phyloP scores from a whole-genome alignment of 1,140 invertebrate species.

The Calephelis nemesis region DNA sequence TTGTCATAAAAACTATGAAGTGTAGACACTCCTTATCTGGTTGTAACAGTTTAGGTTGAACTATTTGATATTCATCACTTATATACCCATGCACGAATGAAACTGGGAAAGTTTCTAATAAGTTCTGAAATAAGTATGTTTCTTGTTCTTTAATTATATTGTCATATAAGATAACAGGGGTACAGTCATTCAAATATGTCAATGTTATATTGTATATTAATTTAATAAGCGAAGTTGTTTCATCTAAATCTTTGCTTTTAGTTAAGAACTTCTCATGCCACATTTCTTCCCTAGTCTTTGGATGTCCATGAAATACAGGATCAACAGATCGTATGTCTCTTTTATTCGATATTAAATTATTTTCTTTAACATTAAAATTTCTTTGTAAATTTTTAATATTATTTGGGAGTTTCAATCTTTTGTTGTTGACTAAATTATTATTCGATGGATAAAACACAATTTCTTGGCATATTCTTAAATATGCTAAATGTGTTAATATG shows the following conservation, averaged over 20 bases:
- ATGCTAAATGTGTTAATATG: background rate
- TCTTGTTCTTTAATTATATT: conserved; percentile 77
- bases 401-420: background rate
- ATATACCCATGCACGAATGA: conserved; percentile 82
- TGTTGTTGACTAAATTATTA: conserved; percentile 24
- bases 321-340: conserved; percentile 58
- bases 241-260: conserved; percentile 58
- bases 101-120: conserved; percentile 80
- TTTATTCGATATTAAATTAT: background rate
- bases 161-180: conserved; percentile 83
- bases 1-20: conserved; percentile 83
- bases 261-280: conserved; percentile 75
- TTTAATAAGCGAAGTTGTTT: conserved; percentile 78
- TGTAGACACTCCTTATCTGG: conserved; percentile 78
- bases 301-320: conserved; percentile 77
- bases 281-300: conserved; percentile 78
- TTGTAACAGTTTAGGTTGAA: conserved; percentile 56
- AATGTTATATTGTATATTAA: conserved; percentile 80
- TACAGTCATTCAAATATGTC: conserved; percentile 81
- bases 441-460: conserved; percentile 48
- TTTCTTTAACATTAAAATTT: conserved; percentile 20
- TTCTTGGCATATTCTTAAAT: conserved; percentile 21
- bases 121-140: conserved; percentile 76
- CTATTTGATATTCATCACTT: conserved; percentile 55
- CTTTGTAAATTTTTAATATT: conserved; percentile 6